Evolutionary conservation across 2,888 invertebrate species (phyloP), one percentile per base, ranked within the genome.

Genomic region (Aphodius sticticus): DNA sequence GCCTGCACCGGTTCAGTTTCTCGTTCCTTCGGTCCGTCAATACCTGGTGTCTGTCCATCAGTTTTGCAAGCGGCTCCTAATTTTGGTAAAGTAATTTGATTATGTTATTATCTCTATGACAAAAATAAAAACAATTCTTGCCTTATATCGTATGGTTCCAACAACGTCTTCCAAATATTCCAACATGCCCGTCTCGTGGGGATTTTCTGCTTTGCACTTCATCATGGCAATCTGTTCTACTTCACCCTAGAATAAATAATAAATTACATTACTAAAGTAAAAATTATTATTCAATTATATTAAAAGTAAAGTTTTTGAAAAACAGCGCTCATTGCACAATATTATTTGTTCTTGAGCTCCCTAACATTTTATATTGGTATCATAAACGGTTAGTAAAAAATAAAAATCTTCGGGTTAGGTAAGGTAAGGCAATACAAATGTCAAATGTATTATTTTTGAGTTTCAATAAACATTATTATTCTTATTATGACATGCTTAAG

Each of bases 151-250:
- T 0, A 93, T 92, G 0, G 96, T 97, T 0, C 99, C 99, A 85
- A 99, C 96, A 79, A 99, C 99, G 87, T 99, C 99, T 89, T 99
- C 99, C 76, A 99, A 91, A 89, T 98, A 99, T 88, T 99, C 99
- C 78, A 99, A 90, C 97, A 99, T 97, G 0, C 99, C 99, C 9
- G 95, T 93, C 84, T 99, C 99, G 84, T 96, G 94, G 85, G 96
- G 97, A 0, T 90, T 93, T 81, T 91, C 92, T 0, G 92, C 97
- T 90, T 98, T 99, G 0, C 98, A 96, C 88, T 99, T 99, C 99
- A 99, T 99, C 95, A 99, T 94, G 0, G 99, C 95, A 84, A 99
- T 99, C 88, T 98, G 98, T 90, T 99, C 99, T 0, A 99, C 99
- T 92, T 99, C 99, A 72, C 99, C 99, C 96, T 98, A 84, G 83